phyloP scores from a whole-genome alignment of 2,113 vertebrate genomes.

The Lates calcarifer region DNA sequence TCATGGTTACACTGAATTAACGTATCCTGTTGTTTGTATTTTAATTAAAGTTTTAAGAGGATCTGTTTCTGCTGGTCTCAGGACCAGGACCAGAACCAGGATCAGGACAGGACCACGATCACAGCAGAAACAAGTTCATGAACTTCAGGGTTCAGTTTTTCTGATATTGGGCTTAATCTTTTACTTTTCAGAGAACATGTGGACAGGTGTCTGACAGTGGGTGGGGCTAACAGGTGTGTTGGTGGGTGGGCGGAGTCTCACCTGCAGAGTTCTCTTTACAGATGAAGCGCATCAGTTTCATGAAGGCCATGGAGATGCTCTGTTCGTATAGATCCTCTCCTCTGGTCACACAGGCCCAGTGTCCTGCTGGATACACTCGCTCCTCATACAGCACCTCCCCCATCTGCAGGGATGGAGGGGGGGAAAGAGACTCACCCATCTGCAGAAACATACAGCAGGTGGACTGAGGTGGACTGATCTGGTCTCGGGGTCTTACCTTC shows the following conservation, averaged over 20 bases:
- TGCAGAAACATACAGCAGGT: too few relatives aligned
- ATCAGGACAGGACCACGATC: too few relatives aligned
- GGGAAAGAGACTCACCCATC: background rate
- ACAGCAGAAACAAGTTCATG: too few relatives aligned
- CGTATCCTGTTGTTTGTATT: too few relatives aligned
- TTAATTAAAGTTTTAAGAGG: too few relatives aligned
- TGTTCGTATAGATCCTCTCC: constrained; percentile 88
- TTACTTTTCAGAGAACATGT: too few relatives aligned
- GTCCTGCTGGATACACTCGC: constrained; percentile 85
- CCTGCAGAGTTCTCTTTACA: constrained; percentile 91
- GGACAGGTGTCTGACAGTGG: background rate
- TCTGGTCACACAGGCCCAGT: constrained; percentile 87
- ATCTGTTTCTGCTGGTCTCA: too few relatives aligned
- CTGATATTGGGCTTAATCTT: too few relatives aligned
- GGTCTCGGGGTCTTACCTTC: constrained; percentile 80
- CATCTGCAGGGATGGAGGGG: constrained; percentile 69
- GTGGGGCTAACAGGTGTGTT: background rate
- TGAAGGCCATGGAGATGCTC: constrained; percentile 90
- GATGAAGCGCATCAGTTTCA: constrained; percentile 94
- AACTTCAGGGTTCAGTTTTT: too few relatives aligned
- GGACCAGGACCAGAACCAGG: too few relatives aligned
- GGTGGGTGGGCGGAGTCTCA: constrained; percentile 49
- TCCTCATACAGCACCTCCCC: constrained; percentile 87
- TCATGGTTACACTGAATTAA: too few relatives aligned
- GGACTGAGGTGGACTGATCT: background rate